phyloP scores from a whole-genome alignment of 2,113 vertebrate species.

The Oenanthe oenanthe region DNA sequence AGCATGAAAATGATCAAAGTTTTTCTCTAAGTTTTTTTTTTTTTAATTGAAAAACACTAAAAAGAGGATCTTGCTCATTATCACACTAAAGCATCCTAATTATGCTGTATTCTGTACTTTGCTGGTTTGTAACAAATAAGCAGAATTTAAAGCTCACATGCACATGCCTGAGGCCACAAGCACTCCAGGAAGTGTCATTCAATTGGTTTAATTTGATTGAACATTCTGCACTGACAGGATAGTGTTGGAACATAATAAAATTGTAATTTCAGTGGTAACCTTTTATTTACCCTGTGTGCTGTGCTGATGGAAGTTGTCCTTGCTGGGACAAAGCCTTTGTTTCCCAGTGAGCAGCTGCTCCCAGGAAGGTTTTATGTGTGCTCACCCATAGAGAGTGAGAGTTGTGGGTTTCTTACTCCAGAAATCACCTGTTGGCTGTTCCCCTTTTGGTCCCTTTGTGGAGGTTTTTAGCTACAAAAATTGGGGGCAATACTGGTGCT shows the following conservation, averaged over 20 bases:
- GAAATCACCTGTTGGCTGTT: not conserved
- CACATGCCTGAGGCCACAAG: not conserved
- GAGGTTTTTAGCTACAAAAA: not conserved
- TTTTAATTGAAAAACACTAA: not conserved
- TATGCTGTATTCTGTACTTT: not conserved
- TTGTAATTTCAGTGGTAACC: not conserved
- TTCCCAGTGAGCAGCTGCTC: not conserved
- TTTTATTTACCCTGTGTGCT: not conserved
- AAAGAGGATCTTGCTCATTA: not conserved
- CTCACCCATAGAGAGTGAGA: not conserved
- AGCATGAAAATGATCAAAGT: not conserved
- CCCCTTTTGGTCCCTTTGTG: not conserved
- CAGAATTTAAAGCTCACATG: not conserved
- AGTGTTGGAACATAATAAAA: not conserved
- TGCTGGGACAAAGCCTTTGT: not conserved
- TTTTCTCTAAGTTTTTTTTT: not conserved
- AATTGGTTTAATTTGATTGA: not conserved
- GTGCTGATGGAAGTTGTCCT: not conserved
- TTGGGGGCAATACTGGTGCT: not conserved
- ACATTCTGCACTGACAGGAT: not conserved
- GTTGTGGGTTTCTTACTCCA: accelerated
- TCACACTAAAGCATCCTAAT: not conserved
- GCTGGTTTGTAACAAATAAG: not conserved
- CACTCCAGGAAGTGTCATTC: not conserved
- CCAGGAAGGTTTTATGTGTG: not conserved